These are phyloP conservation scores for Musca vetustissima DNA, from an alignment of 1,140 invertebrate species.

Conservation along the genomic window DNA sequence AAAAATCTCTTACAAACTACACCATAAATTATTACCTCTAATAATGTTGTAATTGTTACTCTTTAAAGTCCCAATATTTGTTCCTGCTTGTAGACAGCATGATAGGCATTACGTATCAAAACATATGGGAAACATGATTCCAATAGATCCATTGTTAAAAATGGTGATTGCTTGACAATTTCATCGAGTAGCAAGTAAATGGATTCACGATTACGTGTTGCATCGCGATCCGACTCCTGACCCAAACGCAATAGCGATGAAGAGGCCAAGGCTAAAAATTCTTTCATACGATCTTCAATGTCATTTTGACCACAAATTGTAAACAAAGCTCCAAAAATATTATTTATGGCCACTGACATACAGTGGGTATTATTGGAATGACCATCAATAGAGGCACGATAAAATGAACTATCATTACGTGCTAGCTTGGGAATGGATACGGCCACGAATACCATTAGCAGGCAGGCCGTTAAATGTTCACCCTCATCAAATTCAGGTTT, in stretches of 20 bases:
- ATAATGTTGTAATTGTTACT: too few species aligned
- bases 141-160: constrained; percentile 95
- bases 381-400: constrained; percentile 88
- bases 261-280: constrained; percentile 94
- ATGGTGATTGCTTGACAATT: constrained; percentile 96
- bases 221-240: constrained; percentile 94
- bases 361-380: constrained; percentile 99
- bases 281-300: constrained; percentile 96
- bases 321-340: constrained; percentile 95
- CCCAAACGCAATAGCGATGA: constrained; percentile 92
- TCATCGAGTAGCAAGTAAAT: constrained; percentile 94
- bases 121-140: constrained; percentile 98
- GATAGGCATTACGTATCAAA: constrained; percentile 93
- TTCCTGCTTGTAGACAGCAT: constrained; percentile 89
- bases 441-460: constrained; percentile 98
- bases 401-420: constrained; percentile 84
- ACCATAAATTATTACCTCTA: too few species aligned
- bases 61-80: constrained; percentile 57
- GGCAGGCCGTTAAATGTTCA: constrained; percentile 91
- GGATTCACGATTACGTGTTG: constrained; percentile 90
- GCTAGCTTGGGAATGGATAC: constrained; percentile 97
- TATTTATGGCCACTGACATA: constrained; percentile 93
- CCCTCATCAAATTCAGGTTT: constrained; percentile 84
- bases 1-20: too few species aligned
- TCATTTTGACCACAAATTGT: constrained; percentile 93